phyloP scores from a whole-genome alignment of 2,888 invertebrate genomes.

The Euproctis similis region DNA sequence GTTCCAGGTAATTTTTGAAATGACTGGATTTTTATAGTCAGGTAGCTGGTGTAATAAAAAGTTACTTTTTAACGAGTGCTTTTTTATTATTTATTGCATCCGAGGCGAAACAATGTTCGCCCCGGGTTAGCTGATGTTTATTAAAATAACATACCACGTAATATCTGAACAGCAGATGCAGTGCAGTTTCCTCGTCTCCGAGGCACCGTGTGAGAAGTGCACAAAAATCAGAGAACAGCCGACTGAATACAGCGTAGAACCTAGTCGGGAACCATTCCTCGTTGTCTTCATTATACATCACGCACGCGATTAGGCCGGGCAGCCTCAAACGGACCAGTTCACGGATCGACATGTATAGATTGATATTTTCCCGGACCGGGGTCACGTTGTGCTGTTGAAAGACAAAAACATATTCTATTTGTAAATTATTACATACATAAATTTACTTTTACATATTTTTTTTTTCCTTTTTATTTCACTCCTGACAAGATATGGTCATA shows the following conservation, averaged over 20 bases:
- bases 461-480: no score
- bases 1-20: no score
- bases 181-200: slow-evolving; percentile 30
- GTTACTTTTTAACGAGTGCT: no score
- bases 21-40: no score
- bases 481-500: no score
- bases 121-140: no score
- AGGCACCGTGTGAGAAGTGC: slow-evolving; percentile 36
- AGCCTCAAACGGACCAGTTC: slow-evolving; percentile 34
- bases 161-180: slow-evolving; percentile 27
- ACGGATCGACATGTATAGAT: slow-evolving; percentile 32
- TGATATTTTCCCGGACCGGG: slow-evolving; percentile 28
- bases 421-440: no score
- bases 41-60: no score
- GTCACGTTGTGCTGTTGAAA: slow-evolving; percentile 25
- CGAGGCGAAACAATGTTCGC: no score
- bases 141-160: slow-evolving; percentile 32
- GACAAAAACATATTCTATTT: no score
- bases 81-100: no score
- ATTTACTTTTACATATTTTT: no score
- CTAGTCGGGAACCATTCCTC: slow-evolving; percentile 30
- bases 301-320: slow-evolving; percentile 36
- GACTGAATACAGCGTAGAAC: slow-evolving; percentile 38
- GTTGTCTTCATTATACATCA: slow-evolving; percentile 31
- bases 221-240: slow-evolving; percentile 44